Evolutionary conservation across 53 echinoderm and acorn worm species (phyloP).

Genomic region (Apostichopus leukothele): DNA sequence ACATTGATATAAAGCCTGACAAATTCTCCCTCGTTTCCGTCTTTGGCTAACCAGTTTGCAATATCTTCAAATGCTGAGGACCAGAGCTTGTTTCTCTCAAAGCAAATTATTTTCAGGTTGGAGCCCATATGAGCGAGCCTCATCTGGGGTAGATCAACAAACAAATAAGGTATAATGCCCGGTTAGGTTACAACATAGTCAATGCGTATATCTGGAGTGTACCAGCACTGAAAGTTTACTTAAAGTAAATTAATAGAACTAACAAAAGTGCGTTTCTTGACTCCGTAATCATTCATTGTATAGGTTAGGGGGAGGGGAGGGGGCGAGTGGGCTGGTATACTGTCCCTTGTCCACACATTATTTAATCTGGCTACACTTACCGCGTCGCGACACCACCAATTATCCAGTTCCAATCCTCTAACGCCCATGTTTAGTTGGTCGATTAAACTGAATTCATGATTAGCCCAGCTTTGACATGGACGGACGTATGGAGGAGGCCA

Average conservation of each 20-base stretch:
- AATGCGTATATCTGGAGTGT: too few relatives aligned
- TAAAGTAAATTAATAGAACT: too few relatives aligned
- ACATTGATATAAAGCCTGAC: slow-evolving; percentile 65
- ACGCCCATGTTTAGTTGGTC: slow-evolving; percentile 81
- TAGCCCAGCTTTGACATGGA: slow-evolving; percentile 62
- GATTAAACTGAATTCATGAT: slow-evolving; percentile 74
- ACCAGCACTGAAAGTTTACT: too few relatives aligned
- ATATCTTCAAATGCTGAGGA: slow-evolving; percentile 24
- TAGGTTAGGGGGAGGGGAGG: too few relatives aligned
- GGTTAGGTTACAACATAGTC: too few relatives aligned
- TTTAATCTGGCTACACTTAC: slow-evolving; percentile 27
- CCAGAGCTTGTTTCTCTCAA: slow-evolving; percentile 49
- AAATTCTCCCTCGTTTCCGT: slow-evolving; percentile 66
- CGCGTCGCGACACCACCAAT: slow-evolving; percentile 73
- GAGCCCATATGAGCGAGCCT: slow-evolving; percentile 55
- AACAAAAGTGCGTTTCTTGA: too few relatives aligned
- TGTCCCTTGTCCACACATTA: too few relatives aligned
- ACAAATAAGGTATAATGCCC: too few relatives aligned
- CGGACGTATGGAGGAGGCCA: slow-evolving; percentile 69
- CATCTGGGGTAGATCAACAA: slow-evolving; percentile 33
- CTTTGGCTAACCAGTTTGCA: slow-evolving; percentile 61
- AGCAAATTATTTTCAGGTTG: slow-evolving; percentile 42
- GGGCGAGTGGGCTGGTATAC: too few relatives aligned
- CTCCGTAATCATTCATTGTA: too few relatives aligned
- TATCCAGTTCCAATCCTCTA: slow-evolving; percentile 70